Evolutionary conservation across 2,888 invertebrate genomes (phyloP).

Genomic region (Elegia similella): DNA sequence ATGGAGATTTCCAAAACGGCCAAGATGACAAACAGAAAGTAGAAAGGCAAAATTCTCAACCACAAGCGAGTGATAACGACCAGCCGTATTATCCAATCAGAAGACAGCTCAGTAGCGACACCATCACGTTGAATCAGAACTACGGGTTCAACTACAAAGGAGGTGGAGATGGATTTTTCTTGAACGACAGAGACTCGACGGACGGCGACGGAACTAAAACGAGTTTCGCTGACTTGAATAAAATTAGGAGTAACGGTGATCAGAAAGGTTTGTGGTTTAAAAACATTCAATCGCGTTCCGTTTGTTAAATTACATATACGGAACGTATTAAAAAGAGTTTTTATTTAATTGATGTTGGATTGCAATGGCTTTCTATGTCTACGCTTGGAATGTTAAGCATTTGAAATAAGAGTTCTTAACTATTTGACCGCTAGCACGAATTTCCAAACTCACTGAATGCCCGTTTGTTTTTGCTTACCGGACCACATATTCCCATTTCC

Average conservation of each 20-base stretch:
- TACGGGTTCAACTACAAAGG: conserved; percentile 56
- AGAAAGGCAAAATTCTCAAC: conserved; percentile 83
- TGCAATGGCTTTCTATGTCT: conserved; percentile 23
- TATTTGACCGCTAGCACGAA: conserved; percentile 6
- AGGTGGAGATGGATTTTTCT: conserved; percentile 73
- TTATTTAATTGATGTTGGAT: neutral
- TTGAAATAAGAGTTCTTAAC: conserved; percentile 9
- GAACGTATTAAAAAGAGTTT: neutral
- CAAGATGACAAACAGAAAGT: conserved; percentile 61
- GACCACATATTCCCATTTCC: conserved; percentile 73
- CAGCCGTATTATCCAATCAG: conserved; percentile 57
- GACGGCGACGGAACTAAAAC: conserved; percentile 82
- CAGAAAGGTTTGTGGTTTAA: conserved; percentile 57
- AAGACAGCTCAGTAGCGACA: conserved; percentile 83
- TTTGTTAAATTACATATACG: neutral
- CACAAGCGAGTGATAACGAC: conserved; percentile 40
- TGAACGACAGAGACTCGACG: conserved; percentile 79
- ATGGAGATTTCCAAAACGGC: conserved; percentile 79
- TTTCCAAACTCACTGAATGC: neutral
- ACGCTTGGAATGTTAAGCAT: conserved; percentile 25
- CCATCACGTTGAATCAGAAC: conserved; percentile 64
- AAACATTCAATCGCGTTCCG: conserved; percentile 5
- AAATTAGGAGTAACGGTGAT: conserved; percentile 76
- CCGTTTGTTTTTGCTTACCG: conserved; percentile 26
- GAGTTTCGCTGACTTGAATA: conserved; percentile 88